A percentile compares a stretch with the other conserved stretches of the same genome.
phyloP scores from a whole-genome alignment of 1,140 invertebrate genomes.

The Tribolium madens region DNA sequence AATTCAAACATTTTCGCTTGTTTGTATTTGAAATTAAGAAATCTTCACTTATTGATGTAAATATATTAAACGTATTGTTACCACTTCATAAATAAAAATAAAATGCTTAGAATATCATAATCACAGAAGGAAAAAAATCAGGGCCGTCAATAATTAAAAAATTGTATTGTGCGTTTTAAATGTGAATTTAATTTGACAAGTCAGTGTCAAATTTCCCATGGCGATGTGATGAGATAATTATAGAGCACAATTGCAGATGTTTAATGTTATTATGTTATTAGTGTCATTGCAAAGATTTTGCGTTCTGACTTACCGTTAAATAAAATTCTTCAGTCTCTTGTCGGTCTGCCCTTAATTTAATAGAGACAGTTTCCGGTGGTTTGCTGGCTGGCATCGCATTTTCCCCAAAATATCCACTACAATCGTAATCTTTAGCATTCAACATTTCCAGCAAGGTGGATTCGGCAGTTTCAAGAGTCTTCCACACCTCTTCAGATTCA shows the following conservation, averaged over 20 bases:
- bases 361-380: constrained; percentile 75
- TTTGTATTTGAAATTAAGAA: too few species aligned
- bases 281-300: too few species aligned
- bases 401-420: constrained; percentile 78
- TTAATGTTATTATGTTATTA: too few species aligned
- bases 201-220: not conserved
- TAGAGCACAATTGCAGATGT: too few species aligned
- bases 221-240: too few species aligned
- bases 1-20: too few species aligned
- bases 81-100: too few species aligned
- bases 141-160: too few species aligned
- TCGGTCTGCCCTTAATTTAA: constrained; percentile 80
- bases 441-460: constrained; percentile 88
- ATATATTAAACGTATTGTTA: too few species aligned
- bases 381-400: constrained; percentile 70
- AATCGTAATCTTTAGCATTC: constrained; percentile 83
- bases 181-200: not conserved
- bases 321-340: constrained; percentile 93
- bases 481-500: constrained; percentile 96
- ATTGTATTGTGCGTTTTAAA: not conserved
- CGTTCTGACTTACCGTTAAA: constrained; percentile 74
- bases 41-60: too few species aligned
- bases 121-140: too few species aligned
- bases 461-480: constrained; percentile 94
- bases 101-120: too few species aligned